Percentiles rank a stretch among this genome's conserved stretches.
These are phyloP conservation scores for Parnassius orleans DNA, from an alignment of 2,888 invertebrate genomes.

Conservation along the genomic window DNA sequence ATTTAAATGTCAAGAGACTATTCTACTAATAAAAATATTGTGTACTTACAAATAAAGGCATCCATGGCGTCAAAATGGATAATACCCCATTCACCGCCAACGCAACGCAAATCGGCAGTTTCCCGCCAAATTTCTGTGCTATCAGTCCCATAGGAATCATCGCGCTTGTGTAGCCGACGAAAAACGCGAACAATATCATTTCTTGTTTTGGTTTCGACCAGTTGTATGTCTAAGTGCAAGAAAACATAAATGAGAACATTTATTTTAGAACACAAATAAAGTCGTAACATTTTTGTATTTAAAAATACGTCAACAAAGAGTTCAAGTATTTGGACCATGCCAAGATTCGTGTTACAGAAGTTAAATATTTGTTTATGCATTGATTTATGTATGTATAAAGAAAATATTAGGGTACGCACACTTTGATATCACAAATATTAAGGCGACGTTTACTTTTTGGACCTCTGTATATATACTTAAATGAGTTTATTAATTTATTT, in stretches of 20 bases:
- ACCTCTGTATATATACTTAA: too few relatives aligned
- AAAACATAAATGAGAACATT: not conserved
- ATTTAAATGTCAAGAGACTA: not conserved
- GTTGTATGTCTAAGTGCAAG: conserved; percentile 49
- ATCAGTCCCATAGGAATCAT: conserved; percentile 80
- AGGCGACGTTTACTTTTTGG: too few relatives aligned
- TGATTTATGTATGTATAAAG: too few relatives aligned
- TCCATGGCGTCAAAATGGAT: conserved; percentile 58
- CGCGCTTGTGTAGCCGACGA: conserved; percentile 77
- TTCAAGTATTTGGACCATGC: too few relatives aligned
- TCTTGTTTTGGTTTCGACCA: conserved; percentile 61
- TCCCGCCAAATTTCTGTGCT: conserved; percentile 83
- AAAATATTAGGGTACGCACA: too few relatives aligned
- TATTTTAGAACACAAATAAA: not conserved
- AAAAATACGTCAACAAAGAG: too few relatives aligned
- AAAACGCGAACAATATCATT: conserved; percentile 72
- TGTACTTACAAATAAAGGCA: conserved; percentile 51
- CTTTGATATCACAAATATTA: too few relatives aligned
- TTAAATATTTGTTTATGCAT: too few relatives aligned
- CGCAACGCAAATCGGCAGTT: conserved; percentile 70
- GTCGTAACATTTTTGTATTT: too few relatives aligned
- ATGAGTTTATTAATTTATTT: too few relatives aligned
- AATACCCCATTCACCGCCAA: conserved; percentile 54
- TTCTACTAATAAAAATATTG: not conserved
- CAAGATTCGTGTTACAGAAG: too few relatives aligned